Base-by-base conservation (phyloP, 2,888 invertebrate genomes). In the Hofmannophila pseudospretella region DNA sequence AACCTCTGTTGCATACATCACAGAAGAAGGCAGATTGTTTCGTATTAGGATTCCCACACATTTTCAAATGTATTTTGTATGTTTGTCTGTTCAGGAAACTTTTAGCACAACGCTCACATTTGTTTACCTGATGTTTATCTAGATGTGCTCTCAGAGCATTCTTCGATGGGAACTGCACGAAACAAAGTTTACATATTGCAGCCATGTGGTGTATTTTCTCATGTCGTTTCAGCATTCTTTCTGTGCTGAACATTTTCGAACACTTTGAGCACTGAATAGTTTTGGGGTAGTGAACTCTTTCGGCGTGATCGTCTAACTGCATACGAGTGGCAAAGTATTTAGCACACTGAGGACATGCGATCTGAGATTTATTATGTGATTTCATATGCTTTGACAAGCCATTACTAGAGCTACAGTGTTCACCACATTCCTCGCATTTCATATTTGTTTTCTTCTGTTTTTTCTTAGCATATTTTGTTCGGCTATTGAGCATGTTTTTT, bases 1-100 rank as follows among this genome's bases (percentile, higher is more conserved):
- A 84, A 12, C 73, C 66, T 50, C 77, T 77, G 2, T 53, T 54
- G 28, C 84, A 84, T 16, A 80, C 62, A 35, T 82, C 81, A 49
- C 84, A 82, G 40, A 69, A 71, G 43, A 71, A 76, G 36, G 54
- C 67, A 4, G 50, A 49, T 22, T 36, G 37, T 25, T 53, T 59
- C 1, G 51, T 47, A 3, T 60, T 48, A 1, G 39, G 13, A 16
- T 55, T 58, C 0, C 77, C 75, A 44, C 81, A 84, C 28, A 53
- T 54, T 54, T 71, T 72, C 1, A 63, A 32, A 34, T 82, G 82
- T 7, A 51, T 44, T 45, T 62, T 69, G 36, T 53, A 74, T 1
- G 72, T 65, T 7, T 68, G 54, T 48, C 60, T 71, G 32, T 71
- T 77, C 1, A 48, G 39, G 20, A 76, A 76, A 7, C 49, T 52